These are phyloP conservation scores for Drosophila mercatorum DNA, from an alignment of 2,888 invertebrate species.

Conservation along the genomic window DNA sequence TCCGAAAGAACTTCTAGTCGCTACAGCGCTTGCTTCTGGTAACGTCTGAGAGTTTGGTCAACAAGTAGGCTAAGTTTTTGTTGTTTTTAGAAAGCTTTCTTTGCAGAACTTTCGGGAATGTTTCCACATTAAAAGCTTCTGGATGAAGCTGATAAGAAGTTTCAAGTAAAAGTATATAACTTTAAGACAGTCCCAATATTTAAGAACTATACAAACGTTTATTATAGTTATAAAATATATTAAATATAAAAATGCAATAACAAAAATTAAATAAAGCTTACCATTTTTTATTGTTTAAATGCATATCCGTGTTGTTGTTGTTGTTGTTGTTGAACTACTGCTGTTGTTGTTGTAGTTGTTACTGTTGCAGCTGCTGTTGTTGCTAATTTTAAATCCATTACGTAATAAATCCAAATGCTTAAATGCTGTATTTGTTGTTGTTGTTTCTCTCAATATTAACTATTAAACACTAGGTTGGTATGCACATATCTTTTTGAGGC, in stretches of 20 bases:
- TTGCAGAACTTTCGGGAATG: slow-evolving; percentile 58
- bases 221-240: not conserved
- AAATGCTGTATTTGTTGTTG: slow-evolving; percentile 36
- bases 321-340: slow-evolving; percentile 18
- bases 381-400: slow-evolving; percentile 73
- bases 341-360: slow-evolving; percentile 20
- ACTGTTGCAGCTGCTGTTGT: slow-evolving; percentile 33
- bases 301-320: slow-evolving; percentile 65
- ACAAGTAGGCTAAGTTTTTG: slow-evolving; percentile 15
- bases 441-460: slow-evolving; percentile 19
- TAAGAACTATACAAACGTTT: not conserved
- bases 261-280: slow-evolving; percentile 34
- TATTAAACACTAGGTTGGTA: slow-evolving; percentile 40
- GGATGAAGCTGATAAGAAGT: not conserved
- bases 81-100: slow-evolving; percentile 36
- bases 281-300: slow-evolving; percentile 68
- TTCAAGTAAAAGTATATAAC: too few relatives aligned
- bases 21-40: slow-evolving; percentile 12
- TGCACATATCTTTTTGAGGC: slow-evolving; percentile 27
- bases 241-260: not conserved
- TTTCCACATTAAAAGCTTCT: not conserved
- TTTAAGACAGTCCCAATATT: not conserved
- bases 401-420: slow-evolving; percentile 71
- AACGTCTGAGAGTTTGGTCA: slow-evolving; percentile 2
- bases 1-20: not conserved